Evolutionary conservation across 2,113 vertebrate species (phyloP), one percentile per base, ranked within the genome.

Genomic region (Grallaria varia): DNA sequence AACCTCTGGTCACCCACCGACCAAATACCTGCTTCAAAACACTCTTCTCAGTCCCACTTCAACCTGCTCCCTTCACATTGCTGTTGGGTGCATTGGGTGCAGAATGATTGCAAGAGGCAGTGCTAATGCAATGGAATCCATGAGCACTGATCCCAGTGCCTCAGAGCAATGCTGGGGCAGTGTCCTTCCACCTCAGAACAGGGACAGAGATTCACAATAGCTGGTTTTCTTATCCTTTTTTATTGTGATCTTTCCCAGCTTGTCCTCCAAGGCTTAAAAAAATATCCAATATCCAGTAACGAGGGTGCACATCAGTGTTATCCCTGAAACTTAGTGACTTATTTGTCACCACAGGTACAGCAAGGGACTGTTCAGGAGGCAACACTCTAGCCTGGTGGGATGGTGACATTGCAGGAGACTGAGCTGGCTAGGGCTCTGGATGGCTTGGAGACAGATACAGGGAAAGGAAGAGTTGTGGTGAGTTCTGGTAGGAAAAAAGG

Each of bases 21-120:
- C 30, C 23, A 24, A 0, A 0, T 7, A n/a, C 11, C 30, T 62
- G 16, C 58, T 31, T 72, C 62, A 44, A 58, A 68, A 42, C 2
- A 4, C n/a, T n/a, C 50, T 72, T 24, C 9, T 68, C 23, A 15
- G 20, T 53, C 30, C 40, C 63, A 14, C 24, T 64, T 44, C 45
- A 28, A 0, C 9, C 45, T 28, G 2, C 21, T 42, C 40, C 23
- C 33, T 59, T 53, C 18, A 30, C 0, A 0, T 16, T 56, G 21
- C 28, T 71, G 6, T 53, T 62, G 16, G 40, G 30, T n/a, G 42
- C 8, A 0, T 2, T 62, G 50, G 5, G 8, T 42, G 49, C 53
- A 69, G 23, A 58, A 23, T 8, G 17, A 14, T 44, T 73, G 27
- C 45, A 86, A 72, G 37, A 62, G 67, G 22, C 37, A 52, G 19